Evolutionary conservation across 2,888 invertebrate species (phyloP), one percentile per base, ranked within the genome.

Genomic region (Watsonalla cultraria): DNA sequence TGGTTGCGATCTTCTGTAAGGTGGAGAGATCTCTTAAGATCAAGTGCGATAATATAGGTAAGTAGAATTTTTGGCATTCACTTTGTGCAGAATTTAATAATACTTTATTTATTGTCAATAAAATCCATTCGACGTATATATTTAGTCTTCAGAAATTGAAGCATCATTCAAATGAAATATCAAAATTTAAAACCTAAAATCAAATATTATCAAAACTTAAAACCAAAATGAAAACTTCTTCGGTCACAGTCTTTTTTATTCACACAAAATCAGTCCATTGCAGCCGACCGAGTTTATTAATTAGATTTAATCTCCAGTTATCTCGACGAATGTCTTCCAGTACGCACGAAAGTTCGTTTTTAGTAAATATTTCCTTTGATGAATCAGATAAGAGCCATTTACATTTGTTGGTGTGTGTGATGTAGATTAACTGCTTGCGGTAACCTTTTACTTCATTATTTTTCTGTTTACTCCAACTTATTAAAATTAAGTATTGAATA

Each of bases 291-390:
- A 74, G 75, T 72, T 66, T 65, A 74, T 84, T 87, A 86, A 86
- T 88, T 87, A 86, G 79, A 71, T 66, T 69, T 83, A 85, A 88
- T 88, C 89, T 78, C 55, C 54, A 58, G 64, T 85, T 84, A 87
- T 88, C 88, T 80, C 62, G 55, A 70, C 66, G 66, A 68, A 74
- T 71, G 78, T 78, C 80, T 77, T 70, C 68, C 61, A 66, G 62
- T 64, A 67, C 70, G 75, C 74, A 62, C 70, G 74, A 84, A 77
- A 82, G 76, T 81, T 75, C 74, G 71, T 84, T 75, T 83, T 84
- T 79, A 67, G 85, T 87, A 86, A 89, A 89, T 88, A 88, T 87
- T 87, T 88, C 77, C 74, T 72, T 72, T 81, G 83, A 84, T 79
- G 80, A 78, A 69, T 73, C 46, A 78, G 87, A 86, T 86, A 85